phyloP scores from a whole-genome alignment of 2,797 vertebrate genomes.

The Smutsia gigantea region DNA sequence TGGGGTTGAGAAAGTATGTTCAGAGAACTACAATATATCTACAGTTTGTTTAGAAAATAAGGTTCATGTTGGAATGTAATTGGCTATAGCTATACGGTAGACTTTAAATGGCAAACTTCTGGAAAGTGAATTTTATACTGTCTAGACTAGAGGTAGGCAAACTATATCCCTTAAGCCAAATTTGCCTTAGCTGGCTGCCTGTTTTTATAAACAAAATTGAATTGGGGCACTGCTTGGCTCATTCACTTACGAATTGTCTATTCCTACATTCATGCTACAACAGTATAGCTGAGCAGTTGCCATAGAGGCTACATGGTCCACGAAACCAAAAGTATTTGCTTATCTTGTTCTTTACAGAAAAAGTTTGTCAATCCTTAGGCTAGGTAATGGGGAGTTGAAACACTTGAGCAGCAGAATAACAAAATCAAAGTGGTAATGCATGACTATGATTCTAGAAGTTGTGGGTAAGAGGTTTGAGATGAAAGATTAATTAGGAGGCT shows the following conservation, averaged over 20 bases:
- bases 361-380: background rate
- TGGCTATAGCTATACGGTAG: background rate
- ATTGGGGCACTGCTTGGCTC: background rate
- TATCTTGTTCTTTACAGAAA: background rate
- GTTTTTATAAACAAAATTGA: conserved; percentile 39
- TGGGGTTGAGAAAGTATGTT: background rate
- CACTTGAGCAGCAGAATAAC: background rate
- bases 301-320: background rate
- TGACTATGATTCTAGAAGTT: conserved; percentile 24
- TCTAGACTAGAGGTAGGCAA: background rate
- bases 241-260: conserved; percentile 20
- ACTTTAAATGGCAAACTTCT: background rate
- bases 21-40: background rate
- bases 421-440: background rate
- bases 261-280: background rate
- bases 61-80: background rate
- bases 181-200: background rate
- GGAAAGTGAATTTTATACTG: conserved; percentile 35
- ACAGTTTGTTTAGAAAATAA: background rate
- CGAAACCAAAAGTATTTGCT: background rate
- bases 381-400: background rate
- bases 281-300: background rate
- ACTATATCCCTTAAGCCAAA: background rate
- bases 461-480: background rate
- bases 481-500: background rate